These are phyloP conservation scores for Poeciliopsis turrubarensis DNA, from an alignment of 2,113 vertebrate species.

Conservation along the genomic window DNA sequence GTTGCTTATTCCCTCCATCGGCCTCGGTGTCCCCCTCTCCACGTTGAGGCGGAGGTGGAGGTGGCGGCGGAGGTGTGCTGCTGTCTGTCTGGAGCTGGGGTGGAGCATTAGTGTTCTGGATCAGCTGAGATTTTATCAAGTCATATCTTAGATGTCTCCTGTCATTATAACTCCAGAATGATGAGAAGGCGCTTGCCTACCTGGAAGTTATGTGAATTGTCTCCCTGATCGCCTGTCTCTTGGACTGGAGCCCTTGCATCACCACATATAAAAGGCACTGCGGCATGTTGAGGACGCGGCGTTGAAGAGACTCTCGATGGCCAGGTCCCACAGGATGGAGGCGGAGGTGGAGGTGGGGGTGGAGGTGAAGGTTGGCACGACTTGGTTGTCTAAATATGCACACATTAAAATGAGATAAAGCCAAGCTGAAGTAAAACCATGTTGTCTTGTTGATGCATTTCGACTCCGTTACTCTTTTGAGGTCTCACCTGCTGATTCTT, in stretches of 20 bases:
- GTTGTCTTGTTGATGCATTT: too few species aligned
- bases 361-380: slow-evolving; percentile 18
- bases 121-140: neutral
- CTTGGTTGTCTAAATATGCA: slow-evolving; percentile 19
- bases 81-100: neutral
- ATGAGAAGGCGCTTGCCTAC: slow-evolving; percentile 27
- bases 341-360: neutral
- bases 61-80: neutral
- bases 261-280: neutral
- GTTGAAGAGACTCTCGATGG: rapidly evolving
- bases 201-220: neutral
- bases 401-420: neutral
- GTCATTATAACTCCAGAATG: neutral
- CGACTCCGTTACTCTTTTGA: too few species aligned
- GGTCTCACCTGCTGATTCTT: too few species aligned
- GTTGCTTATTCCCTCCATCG: neutral
- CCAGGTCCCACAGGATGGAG: neutral
- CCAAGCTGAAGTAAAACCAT: too few species aligned
- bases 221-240: slow-evolving; percentile 67
- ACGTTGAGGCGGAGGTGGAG: neutral
- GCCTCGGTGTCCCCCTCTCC: neutral
- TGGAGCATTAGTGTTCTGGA: neutral
- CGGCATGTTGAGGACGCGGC: slow-evolving; percentile 9
- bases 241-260: slow-evolving; percentile 64
- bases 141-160: neutral